These are phyloP conservation scores for Apocrypta bakeri DNA, from an alignment of 1,140 invertebrate species.

Conservation along the genomic window DNA sequence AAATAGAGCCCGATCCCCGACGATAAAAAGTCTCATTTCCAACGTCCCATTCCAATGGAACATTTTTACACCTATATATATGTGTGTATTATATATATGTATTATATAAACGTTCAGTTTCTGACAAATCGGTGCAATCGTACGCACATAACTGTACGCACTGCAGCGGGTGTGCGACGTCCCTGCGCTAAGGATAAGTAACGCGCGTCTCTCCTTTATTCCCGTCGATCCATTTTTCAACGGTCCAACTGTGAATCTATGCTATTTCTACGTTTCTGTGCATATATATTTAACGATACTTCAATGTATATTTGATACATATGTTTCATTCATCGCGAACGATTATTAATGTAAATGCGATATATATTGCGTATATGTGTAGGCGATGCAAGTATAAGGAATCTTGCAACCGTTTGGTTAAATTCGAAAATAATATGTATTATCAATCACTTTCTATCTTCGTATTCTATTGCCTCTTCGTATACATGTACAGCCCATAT, in stretches of 20 bases:
- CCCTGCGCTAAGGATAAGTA: background rate
- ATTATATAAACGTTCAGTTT: no score
- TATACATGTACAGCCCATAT: background rate
- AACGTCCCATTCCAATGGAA: background rate
- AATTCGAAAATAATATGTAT: slow-evolving; percentile 45
- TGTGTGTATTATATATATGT: no score
- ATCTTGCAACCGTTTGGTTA: no score
- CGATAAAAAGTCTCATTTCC: background rate
- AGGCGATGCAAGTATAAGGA: no score
- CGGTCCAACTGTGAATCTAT: no score
- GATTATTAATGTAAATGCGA: no score
- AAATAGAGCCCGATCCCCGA: background rate
- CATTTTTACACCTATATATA: background rate
- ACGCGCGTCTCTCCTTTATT: background rate
- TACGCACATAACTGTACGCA: background rate
- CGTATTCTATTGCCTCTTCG: slow-evolving; percentile 11
- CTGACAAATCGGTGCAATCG: background rate
- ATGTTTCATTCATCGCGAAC: no score
- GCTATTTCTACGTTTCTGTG: no score
- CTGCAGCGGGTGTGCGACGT: background rate
- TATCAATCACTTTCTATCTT: slow-evolving; percentile 32
- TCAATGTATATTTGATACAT: no score
- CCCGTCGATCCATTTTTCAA: background rate
- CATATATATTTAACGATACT: no score
- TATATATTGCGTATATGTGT: background rate